phyloP scores from a whole-genome alignment of 1,140 invertebrate species.

The Hyles euphorbiae region DNA sequence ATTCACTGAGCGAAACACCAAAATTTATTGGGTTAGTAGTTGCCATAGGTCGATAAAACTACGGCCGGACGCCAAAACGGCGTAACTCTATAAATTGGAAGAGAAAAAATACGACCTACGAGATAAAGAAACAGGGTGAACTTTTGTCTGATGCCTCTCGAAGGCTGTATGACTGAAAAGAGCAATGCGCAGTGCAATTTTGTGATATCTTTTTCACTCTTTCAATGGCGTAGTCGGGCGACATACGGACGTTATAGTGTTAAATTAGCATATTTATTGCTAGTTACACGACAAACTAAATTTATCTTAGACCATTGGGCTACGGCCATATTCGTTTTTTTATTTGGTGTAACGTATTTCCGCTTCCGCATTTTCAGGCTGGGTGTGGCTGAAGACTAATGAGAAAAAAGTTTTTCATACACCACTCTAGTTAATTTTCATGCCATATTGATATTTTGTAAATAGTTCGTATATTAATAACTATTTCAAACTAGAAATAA shows the following conservation, averaged over 20 bases:
- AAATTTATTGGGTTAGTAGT: conserved; percentile 76
- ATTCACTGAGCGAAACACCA: conserved; percentile 73
- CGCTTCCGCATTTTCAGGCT: conserved; percentile 26
- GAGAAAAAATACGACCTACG: conserved; percentile 60
- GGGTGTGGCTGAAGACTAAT: conserved; percentile 21
- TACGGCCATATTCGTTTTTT: conserved; percentile 45
- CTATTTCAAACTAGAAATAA: no score
- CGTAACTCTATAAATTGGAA: conserved; percentile 51
- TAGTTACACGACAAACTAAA: conserved; percentile 70
- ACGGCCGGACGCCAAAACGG: conserved; percentile 45
- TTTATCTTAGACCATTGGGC: conserved; percentile 65
- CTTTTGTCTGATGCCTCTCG: conserved; percentile 42
- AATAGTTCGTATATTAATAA: no score
- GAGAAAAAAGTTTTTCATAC: no score
- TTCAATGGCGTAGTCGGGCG: conserved; percentile 61
- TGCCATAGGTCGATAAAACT: conserved; percentile 73
- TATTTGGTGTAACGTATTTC: conserved; percentile 32
- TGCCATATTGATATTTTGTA: no score
- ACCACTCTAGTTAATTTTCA: no score
- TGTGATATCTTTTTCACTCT: conserved; percentile 74
- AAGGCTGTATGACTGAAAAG: conserved; percentile 68
- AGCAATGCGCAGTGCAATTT: conserved; percentile 71
- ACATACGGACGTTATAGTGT: conserved; percentile 73
- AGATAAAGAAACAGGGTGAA: conserved; percentile 55
- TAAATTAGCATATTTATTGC: conserved; percentile 74